These are phyloP conservation scores for Podarcis lilfordi DNA, from an alignment of 2,797 vertebrate species.

Conservation along the genomic window DNA sequence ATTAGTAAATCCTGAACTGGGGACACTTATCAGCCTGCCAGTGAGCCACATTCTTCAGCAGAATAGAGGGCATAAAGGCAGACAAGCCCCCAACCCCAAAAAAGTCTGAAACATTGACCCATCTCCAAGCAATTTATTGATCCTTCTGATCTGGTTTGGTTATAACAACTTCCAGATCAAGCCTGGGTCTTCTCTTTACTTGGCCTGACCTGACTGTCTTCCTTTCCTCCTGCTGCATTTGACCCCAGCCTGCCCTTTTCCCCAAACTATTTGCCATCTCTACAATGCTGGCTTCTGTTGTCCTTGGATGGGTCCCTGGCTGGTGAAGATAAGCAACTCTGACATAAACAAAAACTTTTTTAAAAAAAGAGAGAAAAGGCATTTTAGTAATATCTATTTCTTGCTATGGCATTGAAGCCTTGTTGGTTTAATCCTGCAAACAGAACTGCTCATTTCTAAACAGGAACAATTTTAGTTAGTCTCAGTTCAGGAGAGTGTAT, in stretches of 20 bases:
- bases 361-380: not conserved
- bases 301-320: not conserved
- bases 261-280: not conserved
- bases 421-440: not conserved
- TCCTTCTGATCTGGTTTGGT: not conserved
- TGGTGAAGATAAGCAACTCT: not conserved
- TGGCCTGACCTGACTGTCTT: not conserved
- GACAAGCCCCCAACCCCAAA: no score
- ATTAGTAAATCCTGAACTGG: not conserved
- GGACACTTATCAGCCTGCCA: not conserved
- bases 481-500: not conserved
- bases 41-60: no score
- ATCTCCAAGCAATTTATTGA: not conserved
- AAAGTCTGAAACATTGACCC: not conserved
- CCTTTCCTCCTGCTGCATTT: not conserved
- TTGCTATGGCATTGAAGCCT: not conserved
- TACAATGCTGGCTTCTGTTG: not conserved
- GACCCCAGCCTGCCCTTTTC: not conserved
- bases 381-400: not conserved
- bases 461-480: not conserved
- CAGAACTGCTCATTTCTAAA: not conserved
- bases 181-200: not conserved
- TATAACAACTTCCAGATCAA: not conserved
- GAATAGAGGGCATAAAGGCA: no score
- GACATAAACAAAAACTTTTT: not conserved